Conservation (phyloP, 2,113 vertebrate genomes). For the Microcebus jonahi region DNA sequence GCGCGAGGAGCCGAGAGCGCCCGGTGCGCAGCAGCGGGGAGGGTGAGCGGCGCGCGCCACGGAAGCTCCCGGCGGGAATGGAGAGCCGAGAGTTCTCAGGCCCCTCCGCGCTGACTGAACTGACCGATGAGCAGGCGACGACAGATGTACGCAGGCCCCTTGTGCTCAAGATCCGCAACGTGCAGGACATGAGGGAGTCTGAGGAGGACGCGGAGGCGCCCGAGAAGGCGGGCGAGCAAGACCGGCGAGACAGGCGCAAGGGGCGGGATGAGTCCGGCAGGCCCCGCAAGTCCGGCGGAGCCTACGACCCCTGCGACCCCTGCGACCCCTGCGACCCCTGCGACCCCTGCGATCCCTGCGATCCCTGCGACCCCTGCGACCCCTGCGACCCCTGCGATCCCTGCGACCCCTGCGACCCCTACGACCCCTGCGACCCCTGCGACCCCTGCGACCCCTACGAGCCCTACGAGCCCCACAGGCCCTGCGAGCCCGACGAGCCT, state of each 20-base stretch:
- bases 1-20: accelerated
- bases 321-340: too few species aligned
- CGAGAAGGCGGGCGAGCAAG: too few species aligned
- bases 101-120: not conserved
- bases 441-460: not conserved
- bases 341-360: too few species aligned
- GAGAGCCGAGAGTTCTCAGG: not conserved
- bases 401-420: too few species aligned
- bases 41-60: accelerated
- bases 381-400: too few species aligned
- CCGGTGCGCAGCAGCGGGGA: accelerated
- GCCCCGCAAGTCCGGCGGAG: not conserved
- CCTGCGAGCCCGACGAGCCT: not conserved
- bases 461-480: not conserved
- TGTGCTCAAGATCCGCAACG: not conserved
- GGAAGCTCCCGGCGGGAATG: not conserved
- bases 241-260: not conserved
- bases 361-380: too few species aligned
- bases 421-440: too few species aligned
- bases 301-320: too few species aligned
- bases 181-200: accelerated
- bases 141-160: not conserved
- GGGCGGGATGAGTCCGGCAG: not conserved
- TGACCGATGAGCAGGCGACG: not conserved
- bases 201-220: not conserved